Conservation (phyloP, 1,140 invertebrate genomes). For the Meloidogyne hapla region DNA sequence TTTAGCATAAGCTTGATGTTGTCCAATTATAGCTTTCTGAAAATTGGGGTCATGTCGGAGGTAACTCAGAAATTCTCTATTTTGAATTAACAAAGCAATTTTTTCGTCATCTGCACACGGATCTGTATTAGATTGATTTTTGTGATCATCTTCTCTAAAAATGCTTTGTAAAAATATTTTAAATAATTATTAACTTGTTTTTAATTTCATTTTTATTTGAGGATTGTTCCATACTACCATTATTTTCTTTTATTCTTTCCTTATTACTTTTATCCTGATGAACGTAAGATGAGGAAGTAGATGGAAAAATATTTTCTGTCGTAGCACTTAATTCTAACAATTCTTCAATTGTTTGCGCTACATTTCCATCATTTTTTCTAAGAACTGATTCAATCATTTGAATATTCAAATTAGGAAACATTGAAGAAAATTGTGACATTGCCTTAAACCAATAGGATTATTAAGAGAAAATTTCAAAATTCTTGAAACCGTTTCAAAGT, state of each 20-base stretch:
- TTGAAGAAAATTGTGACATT: slow-evolving; percentile 45
- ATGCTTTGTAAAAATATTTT: too few species aligned
- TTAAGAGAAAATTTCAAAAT: not conserved
- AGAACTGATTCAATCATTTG: slow-evolving; percentile 41
- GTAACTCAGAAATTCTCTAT: slow-evolving; percentile 50
- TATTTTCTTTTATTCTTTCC: not conserved
- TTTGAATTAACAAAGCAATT: slow-evolving; percentile 51
- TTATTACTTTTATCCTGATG: not conserved
- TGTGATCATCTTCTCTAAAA: not conserved
- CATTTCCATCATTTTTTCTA: slow-evolving; percentile 42
- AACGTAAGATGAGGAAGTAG: not conserved
- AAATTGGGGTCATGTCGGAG: slow-evolving; percentile 41
- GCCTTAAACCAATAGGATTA: slow-evolving; percentile 33
- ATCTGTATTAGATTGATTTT: slow-evolving; percentile 1
- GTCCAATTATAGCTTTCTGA: slow-evolving; percentile 25
- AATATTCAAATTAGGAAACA: slow-evolving; percentile 41
- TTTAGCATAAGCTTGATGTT: not conserved
- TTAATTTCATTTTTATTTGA: not conserved
- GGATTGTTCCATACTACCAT: not conserved
- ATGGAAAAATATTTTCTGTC: not conserved
- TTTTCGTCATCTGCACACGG: slow-evolving; percentile 50
- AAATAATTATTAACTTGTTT: too few species aligned
- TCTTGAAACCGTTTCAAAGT: slow-evolving; percentile 3
- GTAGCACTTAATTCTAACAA: slow-evolving; percentile 22
- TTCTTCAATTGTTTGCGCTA: slow-evolving; percentile 40